Base-by-base conservation (phyloP, 2,797 vertebrate genomes). In the Tenualosa thibaudeaui region DNA sequence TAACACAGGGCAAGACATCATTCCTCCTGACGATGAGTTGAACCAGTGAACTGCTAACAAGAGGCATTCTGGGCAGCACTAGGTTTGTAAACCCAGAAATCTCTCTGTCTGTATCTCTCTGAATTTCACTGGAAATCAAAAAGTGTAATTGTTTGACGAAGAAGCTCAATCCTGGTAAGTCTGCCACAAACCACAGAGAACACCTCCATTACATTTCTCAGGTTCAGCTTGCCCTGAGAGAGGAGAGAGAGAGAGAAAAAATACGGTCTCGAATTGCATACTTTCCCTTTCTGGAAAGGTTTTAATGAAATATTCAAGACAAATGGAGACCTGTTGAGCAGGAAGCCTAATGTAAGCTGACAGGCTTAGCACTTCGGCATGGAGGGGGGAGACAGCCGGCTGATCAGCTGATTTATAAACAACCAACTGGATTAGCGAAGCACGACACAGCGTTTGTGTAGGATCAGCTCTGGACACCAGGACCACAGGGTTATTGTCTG, bases 301-400 rank as follows among this genome's bases (percentile, higher is more conserved):
- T 82, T 82, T 90, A 86, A 90, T 91, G 54, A 92, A 92, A 91
- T 83, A 90, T 92, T 89, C 87, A 89, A 88, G 83, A 90, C 88
- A 88, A 88, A 87, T 78, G 81, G 83, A 89, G 82, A 91, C 86
- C 87, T 90, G 90, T 89, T 89, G 88, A 90, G 86, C 56, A 56
- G 85, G 54, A 83, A 83, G 84, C 81, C 31, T 89, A 90, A 93
- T 83, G 82, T 86, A 88, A 89, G 81, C 85, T 56, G 88, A 91
- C 89, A 86, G 85, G 43, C 86, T 86, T 58, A 60, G 85, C 86
- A 86, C 81, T 90, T 68, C 31, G 82, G 84, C 86, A 89, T 87
- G 83, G 82, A 17, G 17, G 54, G 10, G 19, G 4, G 83, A 78
- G 68, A 5, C 3, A 13, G 37, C 68, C 37, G 5, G 37, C 68